Evolutionary conservation across 2,797 vertebrate genomes (phyloP).

Genomic region (Sebastes oblongus): DNA sequence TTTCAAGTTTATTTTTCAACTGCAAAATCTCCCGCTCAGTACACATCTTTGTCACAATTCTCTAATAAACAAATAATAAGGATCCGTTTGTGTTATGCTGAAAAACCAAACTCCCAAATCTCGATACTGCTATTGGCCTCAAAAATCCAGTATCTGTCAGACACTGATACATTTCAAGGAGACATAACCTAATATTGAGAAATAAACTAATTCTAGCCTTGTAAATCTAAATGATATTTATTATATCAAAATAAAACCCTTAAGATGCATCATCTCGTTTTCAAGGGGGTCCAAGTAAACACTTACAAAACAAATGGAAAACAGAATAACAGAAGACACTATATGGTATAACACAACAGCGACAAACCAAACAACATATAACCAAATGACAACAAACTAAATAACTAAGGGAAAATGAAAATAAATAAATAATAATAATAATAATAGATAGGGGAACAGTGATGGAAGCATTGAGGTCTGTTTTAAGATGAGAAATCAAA

Average conservation of each 20-base stretch:
- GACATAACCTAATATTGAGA: background rate
- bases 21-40: background rate
- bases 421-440: too few relatives aligned
- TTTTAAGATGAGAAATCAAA: background rate
- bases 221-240: background rate
- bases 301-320: background rate
- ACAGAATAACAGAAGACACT: background rate
- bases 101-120: background rate
- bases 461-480: background rate
- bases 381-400: background rate
- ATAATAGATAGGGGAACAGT: background rate
- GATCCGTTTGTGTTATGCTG: background rate
- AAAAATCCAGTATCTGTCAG: background rate
- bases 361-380: background rate
- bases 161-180: background rate
- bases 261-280: background rate
- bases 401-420: background rate
- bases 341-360: background rate
- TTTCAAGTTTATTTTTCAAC: background rate
- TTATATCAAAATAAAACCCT: background rate
- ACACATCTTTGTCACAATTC: background rate
- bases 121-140: background rate
- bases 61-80: background rate
- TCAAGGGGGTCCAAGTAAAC: background rate
- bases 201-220: background rate